phyloP scores from a whole-genome alignment of 2,888 invertebrate genomes.

The Cinara cedri region DNA sequence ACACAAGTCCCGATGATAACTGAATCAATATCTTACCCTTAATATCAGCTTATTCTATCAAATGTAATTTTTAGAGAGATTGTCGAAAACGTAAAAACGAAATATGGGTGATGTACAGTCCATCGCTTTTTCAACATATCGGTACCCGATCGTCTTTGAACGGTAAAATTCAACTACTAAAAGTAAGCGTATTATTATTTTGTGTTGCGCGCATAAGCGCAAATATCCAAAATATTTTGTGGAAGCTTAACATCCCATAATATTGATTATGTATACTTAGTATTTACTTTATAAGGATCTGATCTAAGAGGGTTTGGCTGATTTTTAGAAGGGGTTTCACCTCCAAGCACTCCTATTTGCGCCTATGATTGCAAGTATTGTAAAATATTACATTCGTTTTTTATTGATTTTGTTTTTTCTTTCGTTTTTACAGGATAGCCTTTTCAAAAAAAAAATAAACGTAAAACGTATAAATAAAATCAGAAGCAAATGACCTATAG shows the following conservation, averaged over 20 bases:
- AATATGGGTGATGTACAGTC: conserved; percentile 84
- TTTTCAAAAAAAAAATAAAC: conserved; percentile 28
- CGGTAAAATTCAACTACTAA: conserved; percentile 94
- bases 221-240: too few species aligned
- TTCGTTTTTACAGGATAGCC: conserved; percentile 15
- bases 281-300: too few species aligned
- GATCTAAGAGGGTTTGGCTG: too few species aligned
- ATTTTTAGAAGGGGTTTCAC: too few species aligned
- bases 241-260: too few species aligned
- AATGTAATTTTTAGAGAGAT: conserved; percentile 72
- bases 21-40: too few species aligned
- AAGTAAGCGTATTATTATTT: conserved; percentile 69
- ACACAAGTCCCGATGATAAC: too few species aligned
- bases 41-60: background rate
- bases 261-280: too few species aligned
- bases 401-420: background rate
- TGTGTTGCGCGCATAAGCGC: too few species aligned
- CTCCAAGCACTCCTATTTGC: too few species aligned
- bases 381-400: background rate
- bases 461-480: conserved; percentile 31
- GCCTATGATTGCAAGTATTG: background rate
- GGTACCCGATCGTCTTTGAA: conserved; percentile 92
- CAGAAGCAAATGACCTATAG: conserved; percentile 34
- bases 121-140: conserved; percentile 93
- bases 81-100: conserved; percentile 79